phyloP scores from a whole-genome alignment of 2,888 invertebrate genomes.

The Lamellibrachia satsuma region DNA sequence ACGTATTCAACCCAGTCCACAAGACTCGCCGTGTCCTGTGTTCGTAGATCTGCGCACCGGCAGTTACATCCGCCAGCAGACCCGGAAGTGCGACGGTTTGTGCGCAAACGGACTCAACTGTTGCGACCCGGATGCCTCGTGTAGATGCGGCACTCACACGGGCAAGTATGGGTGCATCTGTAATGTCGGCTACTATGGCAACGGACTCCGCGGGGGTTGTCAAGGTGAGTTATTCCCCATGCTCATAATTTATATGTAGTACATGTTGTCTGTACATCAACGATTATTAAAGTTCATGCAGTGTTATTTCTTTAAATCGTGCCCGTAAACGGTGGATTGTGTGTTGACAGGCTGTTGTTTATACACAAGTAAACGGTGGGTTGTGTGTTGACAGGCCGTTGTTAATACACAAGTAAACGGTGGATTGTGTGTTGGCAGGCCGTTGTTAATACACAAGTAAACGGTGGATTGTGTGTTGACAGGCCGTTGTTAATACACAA shows the following conservation, averaged over 20 bases:
- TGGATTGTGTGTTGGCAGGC: neutral
- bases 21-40: neutral
- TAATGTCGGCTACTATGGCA: slow-evolving; percentile 74
- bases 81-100: slow-evolving; percentile 68
- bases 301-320: neutral
- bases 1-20: neutral
- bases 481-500: neutral
- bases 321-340: neutral
- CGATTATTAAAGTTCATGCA: neutral
- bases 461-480: neutral
- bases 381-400: neutral
- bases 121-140: slow-evolving; percentile 73
- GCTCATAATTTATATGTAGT: neutral
- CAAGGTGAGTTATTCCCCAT: slow-evolving; percentile 67
- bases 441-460: neutral
- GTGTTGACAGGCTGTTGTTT: neutral
- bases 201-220: slow-evolving; percentile 70
- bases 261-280: neutral
- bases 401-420: neutral
- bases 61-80: slow-evolving; percentile 69
- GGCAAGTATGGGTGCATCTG: slow-evolving; percentile 78
- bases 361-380: neutral
- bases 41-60: slow-evolving; percentile 73
- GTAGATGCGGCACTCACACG: slow-evolving; percentile 75
- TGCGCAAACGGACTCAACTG: slow-evolving; percentile 69